Percentiles rank a stretch among this genome's conserved stretches.
phyloP scores from a whole-genome alignment of 2,888 invertebrate species.

The Diadegma fenestrale region DNA sequence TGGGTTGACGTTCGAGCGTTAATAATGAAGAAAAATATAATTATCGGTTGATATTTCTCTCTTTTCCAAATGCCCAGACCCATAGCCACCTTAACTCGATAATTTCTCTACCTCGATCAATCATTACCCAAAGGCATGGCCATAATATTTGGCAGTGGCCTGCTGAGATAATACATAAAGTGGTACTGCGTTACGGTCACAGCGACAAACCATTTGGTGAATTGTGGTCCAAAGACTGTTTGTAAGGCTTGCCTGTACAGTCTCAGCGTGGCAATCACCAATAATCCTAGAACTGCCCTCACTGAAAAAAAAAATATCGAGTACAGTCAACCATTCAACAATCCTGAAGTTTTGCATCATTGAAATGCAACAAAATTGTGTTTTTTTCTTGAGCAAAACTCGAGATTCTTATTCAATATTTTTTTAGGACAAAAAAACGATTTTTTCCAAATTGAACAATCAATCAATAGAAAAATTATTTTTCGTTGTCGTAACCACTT shows the following conservation, averaged over 20 bases:
- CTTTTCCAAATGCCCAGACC: neutral
- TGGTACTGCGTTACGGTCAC: slow-evolving; percentile 98
- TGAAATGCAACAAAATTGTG: too few relatives aligned
- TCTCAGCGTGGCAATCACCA: slow-evolving; percentile 91
- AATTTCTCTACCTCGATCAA: slow-evolving; percentile 54
- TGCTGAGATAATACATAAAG: slow-evolving; percentile 98
- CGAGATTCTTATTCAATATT: too few relatives aligned
- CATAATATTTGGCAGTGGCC: slow-evolving; percentile 98
- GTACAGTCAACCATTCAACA: slow-evolving; percentile 23
- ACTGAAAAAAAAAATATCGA: slow-evolving; percentile 88
- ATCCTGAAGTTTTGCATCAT: slow-evolving; percentile 4
- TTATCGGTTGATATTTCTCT: neutral
- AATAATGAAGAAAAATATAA: neutral
- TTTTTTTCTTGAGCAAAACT: too few relatives aligned
- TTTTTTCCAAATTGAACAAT: too few relatives aligned
- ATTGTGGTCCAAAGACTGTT: slow-evolving; percentile 91
- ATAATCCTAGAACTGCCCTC: slow-evolving; percentile 91
- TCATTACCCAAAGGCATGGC: slow-evolving; percentile 94
- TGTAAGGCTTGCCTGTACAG: slow-evolving; percentile 91
- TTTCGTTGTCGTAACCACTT: too few relatives aligned
- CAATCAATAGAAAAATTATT: too few relatives aligned
- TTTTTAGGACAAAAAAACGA: too few relatives aligned
- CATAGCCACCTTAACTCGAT: slow-evolving; percentile 3
- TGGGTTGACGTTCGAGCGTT: too few relatives aligned
- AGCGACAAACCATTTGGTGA: slow-evolving; percentile 92